A percentile compares a stretch with the other conserved stretches of the same genome.
Evolutionary conservation across 2,888 invertebrate species (phyloP).

Genomic region (Caenorhabditis auriculariae): DNA sequence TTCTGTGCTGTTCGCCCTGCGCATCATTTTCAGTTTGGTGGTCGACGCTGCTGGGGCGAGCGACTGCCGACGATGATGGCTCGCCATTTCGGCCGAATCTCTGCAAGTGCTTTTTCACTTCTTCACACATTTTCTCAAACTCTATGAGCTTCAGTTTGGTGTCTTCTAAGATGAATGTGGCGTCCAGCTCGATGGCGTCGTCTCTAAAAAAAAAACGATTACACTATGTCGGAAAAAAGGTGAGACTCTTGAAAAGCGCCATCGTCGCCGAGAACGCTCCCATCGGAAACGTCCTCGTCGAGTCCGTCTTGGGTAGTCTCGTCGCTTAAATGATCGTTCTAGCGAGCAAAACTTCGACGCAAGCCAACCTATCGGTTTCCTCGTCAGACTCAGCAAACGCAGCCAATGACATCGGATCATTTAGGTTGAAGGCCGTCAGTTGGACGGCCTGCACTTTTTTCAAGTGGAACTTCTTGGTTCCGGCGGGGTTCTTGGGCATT

Average conservation of each 20-base stretch:
- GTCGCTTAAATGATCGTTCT: constrained; percentile 6
- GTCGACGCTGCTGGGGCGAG: constrained; percentile 59
- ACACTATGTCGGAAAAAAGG: background rate
- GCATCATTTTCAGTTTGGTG: constrained; percentile 55
- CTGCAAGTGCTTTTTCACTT: no score
- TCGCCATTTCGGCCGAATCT: no score
- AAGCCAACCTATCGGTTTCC: constrained; percentile 19
- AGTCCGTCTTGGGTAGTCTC: constrained; percentile 35
- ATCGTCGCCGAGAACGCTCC: constrained; percentile 21
- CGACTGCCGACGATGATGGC: constrained; percentile 55
- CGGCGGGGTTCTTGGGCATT: background rate
- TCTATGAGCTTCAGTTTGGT: constrained; percentile 57
- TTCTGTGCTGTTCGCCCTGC: constrained; percentile 61
- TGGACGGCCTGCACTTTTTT: constrained; percentile 42
- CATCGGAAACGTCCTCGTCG: constrained; percentile 38
- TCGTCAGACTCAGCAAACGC: constrained; percentile 33
- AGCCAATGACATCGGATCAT: constrained; percentile 41
- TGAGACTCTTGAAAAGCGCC: constrained; percentile 23
- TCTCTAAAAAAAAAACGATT: constrained; percentile 23
- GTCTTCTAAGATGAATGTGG: constrained; percentile 61
- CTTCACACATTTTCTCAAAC: no score
- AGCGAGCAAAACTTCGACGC: background rate
- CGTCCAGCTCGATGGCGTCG: constrained; percentile 54
- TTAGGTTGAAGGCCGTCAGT: constrained; percentile 55
- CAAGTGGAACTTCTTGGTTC: constrained; percentile 18